Conservation (phyloP, 2,888 invertebrate species). For the Incurvaria masculella region DNA sequence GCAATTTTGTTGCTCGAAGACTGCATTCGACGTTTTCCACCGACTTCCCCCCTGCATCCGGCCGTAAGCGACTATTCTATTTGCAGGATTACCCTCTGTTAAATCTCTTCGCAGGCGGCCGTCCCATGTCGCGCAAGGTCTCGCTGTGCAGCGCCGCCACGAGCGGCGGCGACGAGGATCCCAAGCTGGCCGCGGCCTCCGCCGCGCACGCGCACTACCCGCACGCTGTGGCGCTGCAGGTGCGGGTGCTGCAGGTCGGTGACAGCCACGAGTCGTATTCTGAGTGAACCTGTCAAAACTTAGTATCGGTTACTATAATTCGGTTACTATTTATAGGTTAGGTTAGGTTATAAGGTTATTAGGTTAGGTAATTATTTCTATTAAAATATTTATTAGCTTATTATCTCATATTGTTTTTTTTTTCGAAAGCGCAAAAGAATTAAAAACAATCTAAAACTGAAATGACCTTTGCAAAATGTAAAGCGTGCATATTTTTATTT, state of each 20-base stretch:
- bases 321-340: background rate
- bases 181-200: constrained; percentile 29
- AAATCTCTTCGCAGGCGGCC: no score
- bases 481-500: no score
- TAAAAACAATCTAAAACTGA: constrained; percentile 25
- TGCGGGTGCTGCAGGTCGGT: constrained; percentile 31
- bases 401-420: background rate
- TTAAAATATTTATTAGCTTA: background rate
- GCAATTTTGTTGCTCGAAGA: no score
- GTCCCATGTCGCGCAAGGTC: constrained; percentile 47
- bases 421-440: no score
- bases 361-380: background rate
- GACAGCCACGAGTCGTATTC: background rate
- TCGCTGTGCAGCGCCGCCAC: constrained; percentile 48
- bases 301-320: background rate
- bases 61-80: no score
- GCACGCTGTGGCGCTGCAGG: constrained; percentile 44
- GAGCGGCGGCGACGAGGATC: constrained; percentile 21
- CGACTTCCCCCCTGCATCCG: no score
- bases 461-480: constrained; percentile 2
- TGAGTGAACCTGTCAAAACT: background rate
- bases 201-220: constrained; percentile 32
- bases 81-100: no score
- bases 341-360: background rate
- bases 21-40: no score